These are phyloP conservation scores for Megaustenia siamemsis DNA, from an alignment of 2,888 invertebrate species.

Conservation along the genomic window DNA sequence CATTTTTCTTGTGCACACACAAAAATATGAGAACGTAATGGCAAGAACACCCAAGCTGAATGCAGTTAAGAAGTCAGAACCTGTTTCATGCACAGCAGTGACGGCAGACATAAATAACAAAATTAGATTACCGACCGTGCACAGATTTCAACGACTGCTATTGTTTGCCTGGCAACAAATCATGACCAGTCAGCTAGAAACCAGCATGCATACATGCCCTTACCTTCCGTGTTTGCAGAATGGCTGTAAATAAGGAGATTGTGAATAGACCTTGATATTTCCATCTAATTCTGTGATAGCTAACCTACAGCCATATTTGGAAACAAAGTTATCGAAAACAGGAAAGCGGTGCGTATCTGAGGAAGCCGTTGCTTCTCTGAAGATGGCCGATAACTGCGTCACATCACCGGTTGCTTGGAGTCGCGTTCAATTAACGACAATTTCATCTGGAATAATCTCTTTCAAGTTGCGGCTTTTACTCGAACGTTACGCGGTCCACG, in stretches of 20 bases:
- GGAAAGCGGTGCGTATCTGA: background rate
- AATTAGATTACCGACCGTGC: background rate
- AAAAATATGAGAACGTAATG: too few relatives aligned
- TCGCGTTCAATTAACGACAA: slow-evolving; percentile 16
- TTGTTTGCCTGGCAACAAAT: slow-evolving; percentile 19
- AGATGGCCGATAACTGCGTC: too few relatives aligned
- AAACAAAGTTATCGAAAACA: background rate
- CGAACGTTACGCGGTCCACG: background rate
- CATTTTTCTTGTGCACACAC: too few relatives aligned
- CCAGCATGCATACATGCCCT: background rate
- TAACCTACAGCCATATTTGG: background rate
- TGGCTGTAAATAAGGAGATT: slow-evolving; percentile 12
- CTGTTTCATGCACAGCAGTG: background rate
- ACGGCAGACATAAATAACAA: background rate
- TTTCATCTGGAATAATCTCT: slow-evolving; percentile 35
- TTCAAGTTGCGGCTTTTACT: slow-evolving; percentile 5
- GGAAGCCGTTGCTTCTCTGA: background rate
- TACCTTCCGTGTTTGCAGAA: slow-evolving; percentile 13
- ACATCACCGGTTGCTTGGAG: slow-evolving; percentile 31
- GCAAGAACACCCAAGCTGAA: background rate
- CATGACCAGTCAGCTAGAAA: background rate
- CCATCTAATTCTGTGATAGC: too few relatives aligned
- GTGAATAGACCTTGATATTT: background rate
- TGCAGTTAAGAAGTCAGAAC: background rate
- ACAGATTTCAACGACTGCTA: background rate